Percentiles rank a stretch among this genome's conserved stretches.
Conservation (phyloP, 1,140 invertebrate genomes). For the Holotrichia oblita region DNA sequence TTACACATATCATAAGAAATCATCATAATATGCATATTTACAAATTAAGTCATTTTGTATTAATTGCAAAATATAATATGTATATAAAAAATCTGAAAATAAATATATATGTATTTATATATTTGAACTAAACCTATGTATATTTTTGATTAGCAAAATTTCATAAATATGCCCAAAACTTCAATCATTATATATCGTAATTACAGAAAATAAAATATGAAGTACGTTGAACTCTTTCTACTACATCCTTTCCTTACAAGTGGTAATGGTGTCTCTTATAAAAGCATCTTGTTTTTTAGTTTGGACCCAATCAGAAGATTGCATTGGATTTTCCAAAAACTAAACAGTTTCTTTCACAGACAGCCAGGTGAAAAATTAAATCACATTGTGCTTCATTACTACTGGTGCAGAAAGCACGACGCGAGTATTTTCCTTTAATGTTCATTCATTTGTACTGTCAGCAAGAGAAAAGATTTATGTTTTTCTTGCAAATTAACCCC, state of each 20-base stretch:
- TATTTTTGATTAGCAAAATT: slow-evolving; percentile 19
- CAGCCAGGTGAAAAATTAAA: slow-evolving; percentile 34
- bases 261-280: slow-evolving; percentile 29
- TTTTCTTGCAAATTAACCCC: slow-evolving; percentile 44
- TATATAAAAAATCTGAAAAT: slow-evolving; percentile 41
- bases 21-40: slow-evolving; percentile 37
- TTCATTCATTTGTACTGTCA: slow-evolving; percentile 52
- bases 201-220: slow-evolving; percentile 25
- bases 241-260: slow-evolving; percentile 30
- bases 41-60: slow-evolving; percentile 37
- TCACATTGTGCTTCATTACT: slow-evolving; percentile 34
- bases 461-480: slow-evolving; percentile 52
- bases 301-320: slow-evolving; percentile 44
- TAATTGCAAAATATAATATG: slow-evolving; percentile 32
- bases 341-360: slow-evolving; percentile 39
- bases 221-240: slow-evolving; percentile 20
- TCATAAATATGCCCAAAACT: slow-evolving; percentile 22
- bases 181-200: background rate
- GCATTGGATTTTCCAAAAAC: slow-evolving; percentile 37
- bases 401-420: slow-evolving; percentile 32
- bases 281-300: slow-evolving; percentile 42
- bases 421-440: slow-evolving; percentile 40
- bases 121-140: slow-evolving; percentile 2
- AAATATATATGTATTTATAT: slow-evolving; percentile 29
- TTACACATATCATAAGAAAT: slow-evolving; percentile 27